Base-by-base conservation (phyloP, 2,113 vertebrate genomes). In the Bolborhynchus lineola region DNA sequence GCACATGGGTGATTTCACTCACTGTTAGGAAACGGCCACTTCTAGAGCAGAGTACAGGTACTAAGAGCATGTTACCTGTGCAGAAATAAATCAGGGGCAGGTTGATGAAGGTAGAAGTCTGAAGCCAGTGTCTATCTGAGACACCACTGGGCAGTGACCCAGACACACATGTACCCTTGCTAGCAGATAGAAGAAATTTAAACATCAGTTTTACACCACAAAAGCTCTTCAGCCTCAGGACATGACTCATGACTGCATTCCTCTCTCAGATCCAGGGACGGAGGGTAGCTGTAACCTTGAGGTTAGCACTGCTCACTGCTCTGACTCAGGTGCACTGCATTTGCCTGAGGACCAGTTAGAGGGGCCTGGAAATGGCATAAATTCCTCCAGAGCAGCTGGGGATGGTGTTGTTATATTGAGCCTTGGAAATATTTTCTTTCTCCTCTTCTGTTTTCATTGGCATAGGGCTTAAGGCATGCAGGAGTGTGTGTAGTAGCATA, bases 301-400 rank as follows among this genome's bases (percentile, higher is more conserved):
- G 28, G 41, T n/a, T 57, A 70, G 8, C 4, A 0, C 16, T 82
- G 25, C 41, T 70, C 0, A 0, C 69, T 82, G 47, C 2, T 49
- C 74, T 90, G 67, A 60, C 62, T 63, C 69, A 75, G 42, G 41
- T 41, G 47, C 39, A 9, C 33, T 68, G 82, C 33, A 18, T 95
- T 92, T 91, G 77, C 31, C 53, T 57, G 28, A 13, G 37, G 31
- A 67, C 37, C 37, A 33, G 23, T 63, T 25, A 81, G 53, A 59
- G 24, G 16, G 75, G 52, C 10, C 77, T 86, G 46, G 10, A 50
- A 81, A 53, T n/a, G 15, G 33, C n/a, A 44, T 42, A 82, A 92
- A 67, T 15, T 78, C 19, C 72, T 28, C 6, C 42, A 55, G 60
- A 55, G 35, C 15, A 49, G 10, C 25, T 26, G 28, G 16, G 35